Evolutionary conservation across 1,140 invertebrate genomes (phyloP), one percentile per base, ranked within the genome.

Genomic region (Euglossa dilemma): DNA sequence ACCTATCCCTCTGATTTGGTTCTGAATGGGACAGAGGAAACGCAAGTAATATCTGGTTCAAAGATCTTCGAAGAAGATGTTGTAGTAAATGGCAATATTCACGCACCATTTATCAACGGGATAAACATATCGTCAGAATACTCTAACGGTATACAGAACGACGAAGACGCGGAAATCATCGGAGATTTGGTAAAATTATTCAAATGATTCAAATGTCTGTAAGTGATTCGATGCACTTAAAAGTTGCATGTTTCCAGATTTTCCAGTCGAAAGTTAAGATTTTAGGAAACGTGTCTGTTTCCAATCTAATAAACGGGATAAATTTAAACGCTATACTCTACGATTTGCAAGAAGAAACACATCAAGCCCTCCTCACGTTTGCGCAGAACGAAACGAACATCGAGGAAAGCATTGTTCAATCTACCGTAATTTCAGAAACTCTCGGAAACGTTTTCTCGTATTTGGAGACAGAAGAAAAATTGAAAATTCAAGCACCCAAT

Each of bases 151-250:
- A 66, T 92, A 25, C 76, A 88, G 23, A 89, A 89, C n/a, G 54
- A 88, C 47, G 87, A 91, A 54, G 72, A 92, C 25, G 79, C 86
- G 12, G 72, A 89, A 1, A 90, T 93, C 9, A 52, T 59, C 20
- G 93, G 92, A 67, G 77, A 93, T 47, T 64, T 93, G 73, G 93
- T 93, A 80, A 84, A 84, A 56, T 75, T 25, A 0, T 72, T 43
- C n/a, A n/a, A n/a, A n/a, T 52, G 11, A 54, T 66, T 84, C 25
- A 73, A 76, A 45, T 57, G 59, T 59, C 9, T 45, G 7, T 20
- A 11, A 56, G 0, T 9, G 14, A n/a, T 52, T 23, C 16, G 6
- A 36, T 36, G 20, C 63, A 25, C 57, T 87, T n/a, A 50, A 85
- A n/a, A 57, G 45, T 52, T 71, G 81, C 54, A 8, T 73, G 20